Base-by-base conservation (phyloP, 2,797 vertebrate species). In the Onychomys arenicola region DNA sequence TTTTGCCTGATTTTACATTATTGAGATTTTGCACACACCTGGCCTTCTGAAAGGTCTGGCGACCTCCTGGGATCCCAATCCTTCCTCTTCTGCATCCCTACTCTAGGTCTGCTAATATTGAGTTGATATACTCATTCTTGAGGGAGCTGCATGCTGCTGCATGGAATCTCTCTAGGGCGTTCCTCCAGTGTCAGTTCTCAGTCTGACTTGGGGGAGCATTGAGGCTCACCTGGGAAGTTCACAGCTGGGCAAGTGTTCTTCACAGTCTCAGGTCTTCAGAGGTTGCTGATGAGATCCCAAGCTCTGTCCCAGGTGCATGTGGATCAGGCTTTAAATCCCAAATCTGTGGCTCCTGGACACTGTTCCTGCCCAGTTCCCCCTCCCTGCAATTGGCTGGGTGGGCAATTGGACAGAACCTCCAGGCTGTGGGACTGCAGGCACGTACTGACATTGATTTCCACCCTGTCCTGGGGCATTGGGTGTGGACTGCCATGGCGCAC, bases 241-340 rank as follows among this genome's bases (percentile, higher is more conserved):
- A 16, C 25, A 2, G 32, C 52, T 40, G 73, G 32, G 4, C 37
- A 37, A 46, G n/a, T 27, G 27, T 5, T 32, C 32, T 57, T 73
- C 29, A 55, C 34, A 59, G 65, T 80, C 43, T 55, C 65, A 14
- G 8, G 9, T 19, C 43, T 11, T 2, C 21, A 0, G 4, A 4
- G 32, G 16, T 34, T n/a, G 6, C 32, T 17, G 83, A 29, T 17
- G 83, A 29, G 16, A 16, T 27, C 46, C 21, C 17, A 19, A 27
- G 13, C 23, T 13, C 6, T 34, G 23, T 23, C 27, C 6, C 57
- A 32, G 14, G 1, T 6, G 8, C 3, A 12, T 10, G 1, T 0
- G 29, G 61, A 88, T 61, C 55, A 63, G 57, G 23, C 40, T 77
- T 77, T 89, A 77, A 46, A 46, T 13, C 4, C 55, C 49, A 46